phyloP scores from a whole-genome alignment of 2,888 invertebrate species.

The Neuroscelio doddi region DNA sequence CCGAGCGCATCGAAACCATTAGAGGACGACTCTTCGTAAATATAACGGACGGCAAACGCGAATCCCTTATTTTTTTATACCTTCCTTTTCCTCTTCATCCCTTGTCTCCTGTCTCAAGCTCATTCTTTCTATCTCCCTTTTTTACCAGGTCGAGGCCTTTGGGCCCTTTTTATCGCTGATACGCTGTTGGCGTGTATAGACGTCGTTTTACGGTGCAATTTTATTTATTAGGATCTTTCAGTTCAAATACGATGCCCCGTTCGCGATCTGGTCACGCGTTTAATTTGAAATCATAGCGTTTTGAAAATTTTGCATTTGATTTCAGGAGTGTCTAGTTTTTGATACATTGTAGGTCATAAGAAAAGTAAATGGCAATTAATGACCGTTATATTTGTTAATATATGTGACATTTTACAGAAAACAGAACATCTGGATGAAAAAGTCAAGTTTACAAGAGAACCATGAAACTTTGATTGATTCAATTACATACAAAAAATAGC shows the following conservation, averaged over 20 bases:
- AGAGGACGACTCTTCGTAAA: constrained; percentile 63
- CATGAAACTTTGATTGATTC: too few relatives aligned
- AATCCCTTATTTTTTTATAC: constrained; percentile 33
- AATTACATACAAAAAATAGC: too few relatives aligned
- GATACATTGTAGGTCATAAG: too few relatives aligned
- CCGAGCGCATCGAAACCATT: constrained; percentile 65
- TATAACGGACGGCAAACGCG: constrained; percentile 58
- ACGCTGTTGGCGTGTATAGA: constrained; percentile 64
- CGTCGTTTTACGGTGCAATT: constrained; percentile 66
- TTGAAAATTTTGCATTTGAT: too few relatives aligned
- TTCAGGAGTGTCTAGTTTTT: too few relatives aligned
- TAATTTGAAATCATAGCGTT: constrained; percentile 19
- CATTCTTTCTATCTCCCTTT: constrained; percentile 24
- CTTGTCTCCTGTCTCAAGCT: constrained; percentile 20
- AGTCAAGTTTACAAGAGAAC: too few relatives aligned
- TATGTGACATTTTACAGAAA: too few relatives aligned
- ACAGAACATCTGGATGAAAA: too few relatives aligned
- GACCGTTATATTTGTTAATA: too few relatives aligned
- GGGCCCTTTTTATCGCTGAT: constrained; percentile 58
- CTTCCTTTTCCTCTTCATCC: constrained; percentile 28
- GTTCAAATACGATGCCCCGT: constrained; percentile 1
- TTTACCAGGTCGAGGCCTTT: constrained; percentile 37
- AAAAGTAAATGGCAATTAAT: too few relatives aligned
- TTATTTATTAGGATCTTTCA: constrained; percentile 36
- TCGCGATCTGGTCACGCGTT: constrained; percentile 14